Base-by-base conservation (phyloP, 1,140 invertebrate species). In the Bombus vancouverensis region DNA sequence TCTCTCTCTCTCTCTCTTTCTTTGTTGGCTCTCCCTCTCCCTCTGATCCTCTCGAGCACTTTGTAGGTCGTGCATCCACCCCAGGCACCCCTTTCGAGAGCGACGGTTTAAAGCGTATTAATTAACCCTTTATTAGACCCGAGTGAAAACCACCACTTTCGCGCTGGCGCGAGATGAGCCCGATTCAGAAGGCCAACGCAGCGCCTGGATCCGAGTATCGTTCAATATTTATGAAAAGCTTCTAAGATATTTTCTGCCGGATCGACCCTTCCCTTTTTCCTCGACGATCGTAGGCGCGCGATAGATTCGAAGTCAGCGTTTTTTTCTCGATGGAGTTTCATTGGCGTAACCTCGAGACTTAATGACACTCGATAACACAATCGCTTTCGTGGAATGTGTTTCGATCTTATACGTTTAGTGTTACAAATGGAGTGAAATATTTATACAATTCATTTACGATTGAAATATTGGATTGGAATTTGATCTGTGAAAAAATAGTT, bases 71-170 rank as follows among this genome's bases (percentile, higher is more conserved):
- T 85, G 81, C 76, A 89, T 82, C 86, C 74, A 86, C 87, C 89
- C 85, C 87, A 74, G 72, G 81, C 79, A 83, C 87, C 87, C 88
- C 87, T 91, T 91, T 88, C 88, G 81, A 87, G 91, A 91, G 89
- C 90, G 87, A 90, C 88, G 92, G 92, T 94, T 94, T 93, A 93
- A 93, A 94, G 93, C 92, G 91, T 94, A 94, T 94, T 94, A 95
- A 95, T 95, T 95, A 95, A 95, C 93, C 93, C 94, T 95, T 95
- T 95, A 95, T 94, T 94, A 93, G 92, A 94, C 92, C 90, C 89
- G 87, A 88, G 91, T 87, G 92, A 94, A 94, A 95, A 94, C 92
- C 91, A 88, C 93, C 90, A 89, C 83, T 80, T 85, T 85, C 88
- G 90, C 87, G 90, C 89, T 91, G 87, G 90, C 87, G 92, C 91